Base-by-base conservation (phyloP, 2,888 invertebrate genomes). In the Calliphora vomitoria region DNA sequence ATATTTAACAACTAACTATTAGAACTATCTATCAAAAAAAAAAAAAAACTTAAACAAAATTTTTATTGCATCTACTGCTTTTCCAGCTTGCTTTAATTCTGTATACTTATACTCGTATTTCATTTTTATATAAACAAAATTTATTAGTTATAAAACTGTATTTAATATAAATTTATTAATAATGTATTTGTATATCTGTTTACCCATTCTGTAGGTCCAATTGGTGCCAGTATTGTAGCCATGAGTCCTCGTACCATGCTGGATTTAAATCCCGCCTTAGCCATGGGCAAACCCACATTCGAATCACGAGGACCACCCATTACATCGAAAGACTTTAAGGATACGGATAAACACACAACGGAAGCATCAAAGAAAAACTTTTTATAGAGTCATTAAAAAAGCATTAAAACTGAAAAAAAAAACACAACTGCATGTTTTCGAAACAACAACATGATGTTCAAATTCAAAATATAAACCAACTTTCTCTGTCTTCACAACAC, bases 171-270 rank as follows among this genome's bases (percentile, higher is more conserved):
- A 20, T 55, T 38, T 50, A 53, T 50, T 76, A 20, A 15, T 31
- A 35, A 18, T 38, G 5, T 13, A 11, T 80, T 50, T 62, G 5
- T 71, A 38, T 69, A 68, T 85, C 25, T 71, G n/a, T 82, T 25
- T 13, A 44, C 13, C 18, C 50, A 68, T 50, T 68, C 18, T 80
- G 18, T 83, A 94, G 94, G 94, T 93, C 94, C 94, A 41, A 91
- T 94, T 90, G 94, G 94, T 90, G 94, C 94, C 89, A 93, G 94
- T 90, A 94, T 94, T 89, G 93, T 94, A 81, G 94, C 94, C 89
- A 93, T 94, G 91, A 93, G 93, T 92, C 94, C 94, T 85, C 91
- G 93, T 88, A 93, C 93, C 62, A 92, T 94, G 92, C 88, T 94
- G 74, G 93, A 93, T 87, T 88, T 93, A 80, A 94, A 94, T 93